Base-by-base conservation (phyloP, 2,797 vertebrate genomes). In the Cynodonichthys magdalenae region DNA sequence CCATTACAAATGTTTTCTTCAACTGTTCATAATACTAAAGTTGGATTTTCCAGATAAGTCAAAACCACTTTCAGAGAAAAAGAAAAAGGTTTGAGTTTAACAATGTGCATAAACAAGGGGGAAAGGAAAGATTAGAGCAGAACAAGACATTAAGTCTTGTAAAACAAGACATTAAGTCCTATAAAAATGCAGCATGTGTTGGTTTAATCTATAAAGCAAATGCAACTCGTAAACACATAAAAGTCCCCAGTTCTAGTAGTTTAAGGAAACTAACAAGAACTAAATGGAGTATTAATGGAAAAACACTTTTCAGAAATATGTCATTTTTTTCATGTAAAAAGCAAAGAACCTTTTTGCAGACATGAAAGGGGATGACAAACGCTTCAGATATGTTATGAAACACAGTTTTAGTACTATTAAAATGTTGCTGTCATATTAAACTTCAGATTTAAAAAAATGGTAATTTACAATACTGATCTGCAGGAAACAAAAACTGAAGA, bases 121-220 rank as follows among this genome's bases (percentile, higher is more conserved):
- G 39, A 15, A 46, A 69, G 63, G 55, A 52, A 71, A 67, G 51
- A 57, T 50, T 53, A 79, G 46, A 49, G 50, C 45, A 49, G 67
- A 29, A 9, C 15, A 53, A 73, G 62, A 77, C 18, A n/a, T 55
- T 34, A 48, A 65, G 52, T 65, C 68, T 68, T 66, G 74, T 82
- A 75, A 85, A 85, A 88, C 14, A 53, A 71, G 64, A 77, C 18
- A n/a, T 55, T 34, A 48, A 63, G 50, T 65, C 68, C 70, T 66
- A 75, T 82, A 75, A 85, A 85, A 88, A 74, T 47, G 3, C 68
- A 69, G 60, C 77, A 84, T 77, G 86, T 75, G 80, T 70, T 53
- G 63, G 68, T 88, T 87, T 88, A 76, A 89, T 87, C 80, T 81
- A 80, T 62, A 84, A 81, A 88, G 77, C 90, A 86, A 58, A 85